Base-by-base conservation (phyloP, 2,888 invertebrate genomes). In the Troides aeacus region DNA sequence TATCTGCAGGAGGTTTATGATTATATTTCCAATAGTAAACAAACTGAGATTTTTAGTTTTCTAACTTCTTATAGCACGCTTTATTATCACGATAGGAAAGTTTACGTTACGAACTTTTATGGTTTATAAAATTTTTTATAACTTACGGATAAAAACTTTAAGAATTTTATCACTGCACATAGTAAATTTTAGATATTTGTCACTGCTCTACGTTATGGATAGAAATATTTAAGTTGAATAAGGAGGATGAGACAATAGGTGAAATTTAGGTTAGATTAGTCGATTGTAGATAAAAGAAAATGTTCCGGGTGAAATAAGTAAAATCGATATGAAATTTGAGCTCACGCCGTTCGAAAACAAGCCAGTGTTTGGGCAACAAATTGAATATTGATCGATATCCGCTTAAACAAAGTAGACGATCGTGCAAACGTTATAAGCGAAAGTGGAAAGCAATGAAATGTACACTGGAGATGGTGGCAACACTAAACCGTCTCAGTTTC, bases 351-450 rank as follows among this genome's bases (percentile, higher is more conserved):
- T 53, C 53, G 53, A 53, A 53, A 53, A 53, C 53, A 53, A 53
- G 53, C 53, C 53, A 2, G 53, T 53, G 53, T 53, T 53, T 53
- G 53, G 53, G 53, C 53, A 53, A 53, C 53, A 53, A 53, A 53
- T 53, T 53, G 53, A 53, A 53, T 53, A 6, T 53, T 53, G 53
- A 53, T 53, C 53, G 53, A 53, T n/a, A 53, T 53, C 53, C 53
- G 53, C 53, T 53, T 53, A 53, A 53, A 53, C 53, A 53, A 53
- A n/a, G 53, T 53, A 53, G n/a, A 53, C 53, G 53, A 53, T 53
- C 53, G 53, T n/a, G 53, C 6, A 53, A 53, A 53, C n/a, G 12
- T 53, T 53, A 53, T n/a, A n/a, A 6, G n/a, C 2, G 53, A n/a
- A 53, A 53, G 53, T 18, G 18, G n/a, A 53, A 53, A n/a, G 12